These are phyloP conservation scores for Cerastis rubricosa DNA, from an alignment of 2,888 invertebrate species.

Conservation along the genomic window DNA sequence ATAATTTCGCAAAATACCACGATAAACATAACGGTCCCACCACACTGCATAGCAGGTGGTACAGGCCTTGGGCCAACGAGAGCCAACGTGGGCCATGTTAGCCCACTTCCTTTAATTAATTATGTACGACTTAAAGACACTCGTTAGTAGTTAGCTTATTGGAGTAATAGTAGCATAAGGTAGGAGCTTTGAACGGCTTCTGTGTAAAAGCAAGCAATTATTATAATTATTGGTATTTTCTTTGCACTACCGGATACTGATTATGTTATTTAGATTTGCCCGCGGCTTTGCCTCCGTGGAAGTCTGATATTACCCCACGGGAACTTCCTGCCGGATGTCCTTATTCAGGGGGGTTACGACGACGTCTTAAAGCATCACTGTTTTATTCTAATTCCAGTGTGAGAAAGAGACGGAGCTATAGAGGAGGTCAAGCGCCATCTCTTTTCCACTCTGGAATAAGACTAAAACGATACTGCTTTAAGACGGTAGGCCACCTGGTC, in stretches of 20 bases:
- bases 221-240: slow-evolving; percentile 1
- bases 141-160: slow-evolving; percentile 42
- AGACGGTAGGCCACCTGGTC: no score
- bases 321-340: no score
- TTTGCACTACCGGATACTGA: background rate
- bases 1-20: slow-evolving; percentile 45
- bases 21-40: slow-evolving; percentile 41
- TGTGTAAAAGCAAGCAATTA: slow-evolving; percentile 16
- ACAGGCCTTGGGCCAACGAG: slow-evolving; percentile 25
- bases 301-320: background rate
- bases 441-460: no score
- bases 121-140: slow-evolving; percentile 50
- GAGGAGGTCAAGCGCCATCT: no score
- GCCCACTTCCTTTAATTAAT: slow-evolving; percentile 58
- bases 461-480: no score
- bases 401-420: no score
- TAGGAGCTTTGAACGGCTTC: slow-evolving; percentile 27
- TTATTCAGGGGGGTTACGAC: no score
- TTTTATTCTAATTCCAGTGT: no score
- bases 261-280: background rate
- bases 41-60: slow-evolving; percentile 48
- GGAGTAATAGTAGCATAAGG: slow-evolving; percentile 27
- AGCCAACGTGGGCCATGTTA: slow-evolving; percentile 50
- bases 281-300: background rate
- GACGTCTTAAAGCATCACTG: no score